These are phyloP conservation scores for Apogon hyalosoma DNA, from an alignment of 2,797 vertebrate genomes.

Conservation along the genomic window DNA sequence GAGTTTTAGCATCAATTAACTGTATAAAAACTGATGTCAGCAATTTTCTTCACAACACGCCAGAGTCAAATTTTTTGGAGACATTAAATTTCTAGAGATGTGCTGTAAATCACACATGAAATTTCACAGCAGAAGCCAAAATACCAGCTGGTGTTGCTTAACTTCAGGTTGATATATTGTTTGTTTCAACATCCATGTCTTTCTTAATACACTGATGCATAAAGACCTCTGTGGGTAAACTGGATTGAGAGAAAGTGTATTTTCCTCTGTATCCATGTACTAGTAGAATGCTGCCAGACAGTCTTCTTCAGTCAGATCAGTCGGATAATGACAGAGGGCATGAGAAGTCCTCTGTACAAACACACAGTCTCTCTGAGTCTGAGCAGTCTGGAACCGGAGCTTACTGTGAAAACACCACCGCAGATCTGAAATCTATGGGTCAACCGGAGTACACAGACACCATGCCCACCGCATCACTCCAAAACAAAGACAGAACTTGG, in stretches of 20 bases:
- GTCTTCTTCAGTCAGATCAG: neutral
- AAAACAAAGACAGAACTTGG: slow-evolving; percentile 45
- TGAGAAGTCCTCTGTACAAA: slow-evolving; percentile 16
- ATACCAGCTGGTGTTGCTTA: too few species aligned
- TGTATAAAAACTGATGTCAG: too few species aligned
- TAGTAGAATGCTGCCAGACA: neutral
- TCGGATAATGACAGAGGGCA: slow-evolving; percentile 21
- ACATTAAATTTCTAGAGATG: too few species aligned
- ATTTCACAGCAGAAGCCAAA: too few species aligned
- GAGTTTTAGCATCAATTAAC: neutral
- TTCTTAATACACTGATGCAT: neutral
- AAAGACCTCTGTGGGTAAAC: neutral
- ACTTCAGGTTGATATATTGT: too few species aligned
- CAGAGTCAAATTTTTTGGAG: too few species aligned
- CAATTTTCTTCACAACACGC: too few species aligned
- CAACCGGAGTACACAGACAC: slow-evolving; percentile 61
- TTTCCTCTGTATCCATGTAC: neutral
- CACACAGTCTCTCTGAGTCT: slow-evolving; percentile 1
- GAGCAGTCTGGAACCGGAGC: slow-evolving; percentile 29
- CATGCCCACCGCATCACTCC: slow-evolving; percentile 45
- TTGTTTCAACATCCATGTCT: neutral
- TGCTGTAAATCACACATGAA: too few species aligned
- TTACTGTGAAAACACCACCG: slow-evolving; percentile 31
- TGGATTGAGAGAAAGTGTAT: slow-evolving; percentile 2
- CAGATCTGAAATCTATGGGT: slow-evolving; percentile 51